Evolutionary conservation across 2,888 invertebrate genomes (phyloP), one percentile per base, ranked within the genome.

Genomic region (Lomographa bimaculata): DNA sequence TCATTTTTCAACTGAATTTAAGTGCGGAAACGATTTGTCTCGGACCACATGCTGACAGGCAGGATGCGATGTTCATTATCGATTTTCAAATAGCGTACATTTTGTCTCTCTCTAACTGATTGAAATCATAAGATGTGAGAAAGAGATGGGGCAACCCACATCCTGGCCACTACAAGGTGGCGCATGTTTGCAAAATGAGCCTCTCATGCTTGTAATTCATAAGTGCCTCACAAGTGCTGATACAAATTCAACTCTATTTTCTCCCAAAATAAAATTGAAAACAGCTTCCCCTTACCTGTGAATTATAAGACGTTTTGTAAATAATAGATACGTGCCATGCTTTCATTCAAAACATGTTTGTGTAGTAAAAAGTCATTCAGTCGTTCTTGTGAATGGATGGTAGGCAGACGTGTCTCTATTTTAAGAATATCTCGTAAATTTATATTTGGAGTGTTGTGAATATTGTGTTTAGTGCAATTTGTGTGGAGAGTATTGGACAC

Each of bases 11-110:
- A 5, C 5, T 10, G 32, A 24, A 18, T 29, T 36, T 44, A 49
- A 44, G 69, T 68, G 57, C 76, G 85, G 86, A 86, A 85, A 78
- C 83, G 81, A 86, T 86, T 84, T 79, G 82, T 86, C 82, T 80
- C 78, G 78, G 73, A 72, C 74, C 82, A 73, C 81, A 82, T 74
- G 84, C 71, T 81, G 84, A 83, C 83, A 81, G 74, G 66, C 79
- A 78, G 83, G 86, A 86, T 83, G 82, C 67, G 67, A 79, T 72
- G 76, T 70, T 75, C 79, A 80, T 83, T 83, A 82, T 82, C 74
- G 79, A 83, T 78, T 75, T 81, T 71, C 8, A 78, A 79, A 83
- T 76, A 69, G 66, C 64, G 61, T 54, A 46, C 27, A 29, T 54
- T 46, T 26, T 64, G 41, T 61, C 66, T 36, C 56, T 67, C 57